Evolutionary conservation across 2,888 invertebrate species (phyloP), one percentile per base, ranked within the genome.

Genomic region (Athalia rosae): DNA sequence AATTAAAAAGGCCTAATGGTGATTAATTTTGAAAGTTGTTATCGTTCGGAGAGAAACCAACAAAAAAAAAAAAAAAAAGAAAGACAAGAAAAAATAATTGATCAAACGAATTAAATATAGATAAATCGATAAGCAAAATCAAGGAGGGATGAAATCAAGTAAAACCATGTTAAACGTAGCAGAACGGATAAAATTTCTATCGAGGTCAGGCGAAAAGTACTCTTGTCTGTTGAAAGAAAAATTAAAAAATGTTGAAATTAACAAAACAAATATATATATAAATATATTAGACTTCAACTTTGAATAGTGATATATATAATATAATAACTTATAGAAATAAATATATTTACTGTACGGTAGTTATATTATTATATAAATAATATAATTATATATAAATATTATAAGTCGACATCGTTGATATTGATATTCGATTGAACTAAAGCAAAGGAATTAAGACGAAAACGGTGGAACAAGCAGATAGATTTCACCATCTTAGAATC

Each of bases 321-420:
- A 61, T 48, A 61, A 61, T 48, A 74, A 74, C 47, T 61, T 74
- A 74, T 74, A 74, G 59, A 62, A 74, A 62, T 74, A 74, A 71
- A 71, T 74, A 74, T 74, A 74, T 74, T 74, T 74, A 74, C 59
- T 74, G 11, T 74, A 74, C 61, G 74, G 61, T 74, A 74, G 74
- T 74, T 61, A 43, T 11, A 74, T 74, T 15, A 71, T 71, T 4
- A 53, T 53, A 7, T 11, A 11, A 53, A 56, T 45, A 43, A 56
- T 71, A 58, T 58, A 63, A 45, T 41, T 3, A 59, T 5, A 59
- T 67, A 3, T 71, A 58, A 71, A 58, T 28, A 28, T 28, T 28
- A 1, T 28, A 28, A 28, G 28, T 28, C 28, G 28, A 28, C 28
- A 28, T 28, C 28, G 28, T 28, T 11, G 43, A 58, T 58, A 1